Evolutionary conservation across 92 coral and sea anemone species (phyloP), one percentile per base, ranked within the genome.

Genomic region (Umimayanthus chanpuru): DNA sequence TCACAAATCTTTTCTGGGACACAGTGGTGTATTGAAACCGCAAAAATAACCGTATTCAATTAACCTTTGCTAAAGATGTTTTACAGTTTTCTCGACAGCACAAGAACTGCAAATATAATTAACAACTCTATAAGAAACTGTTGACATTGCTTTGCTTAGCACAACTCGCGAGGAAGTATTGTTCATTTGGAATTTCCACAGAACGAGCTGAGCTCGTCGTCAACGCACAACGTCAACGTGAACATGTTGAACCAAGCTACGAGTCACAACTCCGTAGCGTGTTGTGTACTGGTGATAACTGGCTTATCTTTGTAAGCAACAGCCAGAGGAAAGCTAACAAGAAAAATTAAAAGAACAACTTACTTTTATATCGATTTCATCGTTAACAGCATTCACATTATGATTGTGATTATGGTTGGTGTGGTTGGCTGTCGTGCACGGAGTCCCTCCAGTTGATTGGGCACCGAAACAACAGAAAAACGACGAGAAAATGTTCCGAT

Each of bases 401-500:
- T 97, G 98, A 78, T 89, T 95, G 77, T 96, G 98, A 88, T 93
- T 93, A 85, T 88, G 89, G 88, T 91, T 91, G 1, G 93, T 85
- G 78, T 92, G 91, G 76, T 92, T 91, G 9, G 90, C 92, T 30
- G 93, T 91, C 18, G 93, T 82, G 47, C 90, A 88, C 8, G 94
- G 91, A 6, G 91, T 80, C 11, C 92, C 94, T 64, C 95, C 92
- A 10, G 97, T 74, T 39, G 99, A 94, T 84, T 94, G 98, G 68
- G 96, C 90, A 47, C 99, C 99, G 91, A 97, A 97, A 85, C 99
- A 97, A 88, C 99, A 97, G 91, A 97, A 97, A 85, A 97, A 93
- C 92, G 99, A 97, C 16, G 99, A 97, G 72, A 97, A 90, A 30
- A 97, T 93, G 82, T 93, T 94, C 85, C 99, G 92, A 92, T 93